These are phyloP conservation scores for Ophonus ardosiacus DNA, from an alignment of 2,888 invertebrate species.

Conservation along the genomic window DNA sequence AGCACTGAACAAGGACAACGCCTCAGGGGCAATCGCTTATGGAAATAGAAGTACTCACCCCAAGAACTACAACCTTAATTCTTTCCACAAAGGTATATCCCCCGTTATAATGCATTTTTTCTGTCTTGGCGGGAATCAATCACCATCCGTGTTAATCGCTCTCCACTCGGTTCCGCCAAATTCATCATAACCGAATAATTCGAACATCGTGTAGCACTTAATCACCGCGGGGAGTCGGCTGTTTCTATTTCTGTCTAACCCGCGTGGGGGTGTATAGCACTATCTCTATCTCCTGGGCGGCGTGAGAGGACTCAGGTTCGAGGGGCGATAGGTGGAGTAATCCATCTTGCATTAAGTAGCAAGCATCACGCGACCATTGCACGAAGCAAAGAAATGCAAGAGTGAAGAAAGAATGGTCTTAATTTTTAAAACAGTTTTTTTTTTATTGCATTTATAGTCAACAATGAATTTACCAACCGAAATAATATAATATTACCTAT, in stretches of 20 bases:
- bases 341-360: conserved; percentile 62
- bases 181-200: conserved; percentile 57
- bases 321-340: conserved; percentile 61
- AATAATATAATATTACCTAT: too few relatives aligned
- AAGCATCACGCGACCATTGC: conserved; percentile 51
- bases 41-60: background rate
- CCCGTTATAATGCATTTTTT: background rate
- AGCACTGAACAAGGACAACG: too few relatives aligned
- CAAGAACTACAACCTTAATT: background rate
- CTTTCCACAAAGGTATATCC: background rate
- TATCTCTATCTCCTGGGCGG: conserved; percentile 56
- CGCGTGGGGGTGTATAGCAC: conserved; percentile 29
- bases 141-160: background rate
- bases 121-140: background rate
- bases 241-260: conserved; percentile 39
- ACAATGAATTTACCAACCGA: too few relatives aligned
- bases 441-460: too few relatives aligned
- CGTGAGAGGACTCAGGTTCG: conserved; percentile 34
- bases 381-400: conserved; percentile 23
- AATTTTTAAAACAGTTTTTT: too few relatives aligned
- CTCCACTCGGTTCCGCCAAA: conserved; percentile 54
- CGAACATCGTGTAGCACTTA: conserved; percentile 54
- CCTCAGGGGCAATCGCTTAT: background rate
- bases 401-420: background rate
- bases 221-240: conserved; percentile 45